These are phyloP conservation scores for Enteromius fasciolatus DNA, from an alignment of 2,797 vertebrate genomes.

Conservation along the genomic window DNA sequence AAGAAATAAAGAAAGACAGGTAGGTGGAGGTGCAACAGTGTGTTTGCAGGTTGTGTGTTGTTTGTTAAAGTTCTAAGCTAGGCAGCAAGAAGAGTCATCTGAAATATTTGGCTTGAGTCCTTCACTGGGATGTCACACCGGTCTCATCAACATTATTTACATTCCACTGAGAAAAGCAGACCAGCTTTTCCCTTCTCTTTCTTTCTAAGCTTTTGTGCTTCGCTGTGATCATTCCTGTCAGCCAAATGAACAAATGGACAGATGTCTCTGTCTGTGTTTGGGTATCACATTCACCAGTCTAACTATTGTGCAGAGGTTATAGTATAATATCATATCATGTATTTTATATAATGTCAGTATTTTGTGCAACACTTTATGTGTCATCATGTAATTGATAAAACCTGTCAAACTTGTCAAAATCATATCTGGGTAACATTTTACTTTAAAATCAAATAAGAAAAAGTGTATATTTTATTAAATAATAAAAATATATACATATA, in stretches of 20 bases:
- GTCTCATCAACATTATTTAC: constrained; percentile 48
- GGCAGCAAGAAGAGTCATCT: constrained; percentile 30
- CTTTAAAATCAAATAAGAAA: not conserved
- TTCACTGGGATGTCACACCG: constrained; percentile 25
- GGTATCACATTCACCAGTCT: not conserved
- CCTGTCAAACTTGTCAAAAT: not conserved
- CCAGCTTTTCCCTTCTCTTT: constrained; percentile 14
- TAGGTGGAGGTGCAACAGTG: not conserved
- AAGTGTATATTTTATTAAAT: not conserved
- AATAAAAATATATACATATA: too few species aligned
- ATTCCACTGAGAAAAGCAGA: constrained; percentile 39
- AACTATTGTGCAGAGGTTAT: not conserved
- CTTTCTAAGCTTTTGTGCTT: constrained; percentile 32
- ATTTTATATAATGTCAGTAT: not conserved
- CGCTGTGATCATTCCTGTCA: not conserved
- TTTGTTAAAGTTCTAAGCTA: constrained; percentile 20
- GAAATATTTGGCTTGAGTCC: constrained; percentile 44
- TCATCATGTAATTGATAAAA: not conserved
- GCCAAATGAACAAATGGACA: constrained; percentile 29
- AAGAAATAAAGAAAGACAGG: not conserved
- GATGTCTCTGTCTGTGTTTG: constrained; percentile 4
- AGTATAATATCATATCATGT: not conserved
- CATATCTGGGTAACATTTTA: not conserved
- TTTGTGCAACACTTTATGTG: not conserved
- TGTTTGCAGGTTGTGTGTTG: constrained; percentile 18